Percentiles rank a stretch among this genome's conserved stretches.
These are phyloP conservation scores for Vidua macroura DNA, from an alignment of 2,113 vertebrate genomes.

Conservation along the genomic window DNA sequence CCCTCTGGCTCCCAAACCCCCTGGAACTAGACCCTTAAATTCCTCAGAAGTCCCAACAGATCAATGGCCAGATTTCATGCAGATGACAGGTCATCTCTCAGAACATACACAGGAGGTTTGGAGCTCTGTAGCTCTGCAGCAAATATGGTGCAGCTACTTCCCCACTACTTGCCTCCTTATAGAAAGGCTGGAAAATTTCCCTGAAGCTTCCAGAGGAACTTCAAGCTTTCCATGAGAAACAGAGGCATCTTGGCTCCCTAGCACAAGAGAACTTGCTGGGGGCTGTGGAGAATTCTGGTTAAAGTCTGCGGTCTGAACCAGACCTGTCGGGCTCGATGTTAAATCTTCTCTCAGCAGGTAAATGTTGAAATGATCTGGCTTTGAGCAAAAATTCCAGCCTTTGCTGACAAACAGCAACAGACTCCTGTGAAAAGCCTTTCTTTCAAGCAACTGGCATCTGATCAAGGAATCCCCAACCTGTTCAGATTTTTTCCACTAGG, in stretches of 20 bases:
- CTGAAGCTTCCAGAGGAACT: neutral
- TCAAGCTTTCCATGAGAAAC: neutral
- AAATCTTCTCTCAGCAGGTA: neutral
- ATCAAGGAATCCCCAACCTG: constrained; percentile 38
- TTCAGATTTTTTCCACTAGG: neutral
- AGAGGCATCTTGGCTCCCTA: neutral
- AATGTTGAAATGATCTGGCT: neutral
- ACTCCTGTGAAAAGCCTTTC: neutral
- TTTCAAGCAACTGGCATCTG: neutral
- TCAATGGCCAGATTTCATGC: neutral
- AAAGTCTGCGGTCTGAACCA: neutral
- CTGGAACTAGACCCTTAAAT: neutral
- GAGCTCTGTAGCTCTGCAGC: neutral
- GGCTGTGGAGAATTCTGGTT: neutral
- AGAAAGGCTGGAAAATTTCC: neutral
- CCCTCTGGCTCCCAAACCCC: neutral
- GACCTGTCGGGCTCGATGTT: neutral
- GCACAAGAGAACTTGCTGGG: neutral
- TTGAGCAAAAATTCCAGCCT: neutral
- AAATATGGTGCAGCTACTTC: neutral
- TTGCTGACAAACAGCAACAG: constrained; percentile 6
- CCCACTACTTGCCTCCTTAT: neutral
- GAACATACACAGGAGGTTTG: neutral
- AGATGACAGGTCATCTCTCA: neutral
- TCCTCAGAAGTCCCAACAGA: neutral